These are phyloP conservation scores for Corythornis cristatus DNA, from an alignment of 2,113 vertebrate genomes.

Conservation along the genomic window DNA sequence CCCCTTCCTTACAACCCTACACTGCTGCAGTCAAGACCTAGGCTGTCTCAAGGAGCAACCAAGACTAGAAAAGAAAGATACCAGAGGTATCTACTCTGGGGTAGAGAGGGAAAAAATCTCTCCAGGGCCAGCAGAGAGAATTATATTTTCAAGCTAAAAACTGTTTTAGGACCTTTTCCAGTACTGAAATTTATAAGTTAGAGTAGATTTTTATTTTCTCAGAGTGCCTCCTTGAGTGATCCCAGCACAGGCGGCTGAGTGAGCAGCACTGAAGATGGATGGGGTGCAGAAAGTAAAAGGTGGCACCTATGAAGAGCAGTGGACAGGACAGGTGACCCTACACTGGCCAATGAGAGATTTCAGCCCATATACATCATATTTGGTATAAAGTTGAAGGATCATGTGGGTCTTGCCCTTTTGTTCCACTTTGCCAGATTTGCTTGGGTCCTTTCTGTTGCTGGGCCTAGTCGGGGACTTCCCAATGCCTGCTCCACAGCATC, in stretches of 20 bases:
- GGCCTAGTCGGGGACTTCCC: no score
- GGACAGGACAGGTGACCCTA: no score
- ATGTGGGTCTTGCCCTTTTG: no score
- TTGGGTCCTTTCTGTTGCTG: no score
- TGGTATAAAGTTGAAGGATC: no score
- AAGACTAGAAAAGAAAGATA: background rate
- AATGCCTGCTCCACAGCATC: no score
- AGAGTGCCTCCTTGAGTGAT: background rate
- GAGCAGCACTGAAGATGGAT: background rate
- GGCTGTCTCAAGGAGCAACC: background rate
- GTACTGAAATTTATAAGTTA: background rate
- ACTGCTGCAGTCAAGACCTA: background rate
- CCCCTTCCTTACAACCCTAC: background rate
- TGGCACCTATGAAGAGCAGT: no score
- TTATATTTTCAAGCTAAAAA: background rate
- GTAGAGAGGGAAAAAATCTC: background rate
- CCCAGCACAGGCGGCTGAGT: background rate
- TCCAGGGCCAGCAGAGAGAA: background rate
- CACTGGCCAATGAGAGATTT: no score
- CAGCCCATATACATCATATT: no score
- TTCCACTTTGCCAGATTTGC: no score
- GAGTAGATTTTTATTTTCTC: background rate
- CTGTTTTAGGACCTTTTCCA: background rate
- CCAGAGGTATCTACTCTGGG: background rate
- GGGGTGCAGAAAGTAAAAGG: no score